Base-by-base conservation (phyloP, 2,113 vertebrate species). In the Andinoacara biseriatus region DNA sequence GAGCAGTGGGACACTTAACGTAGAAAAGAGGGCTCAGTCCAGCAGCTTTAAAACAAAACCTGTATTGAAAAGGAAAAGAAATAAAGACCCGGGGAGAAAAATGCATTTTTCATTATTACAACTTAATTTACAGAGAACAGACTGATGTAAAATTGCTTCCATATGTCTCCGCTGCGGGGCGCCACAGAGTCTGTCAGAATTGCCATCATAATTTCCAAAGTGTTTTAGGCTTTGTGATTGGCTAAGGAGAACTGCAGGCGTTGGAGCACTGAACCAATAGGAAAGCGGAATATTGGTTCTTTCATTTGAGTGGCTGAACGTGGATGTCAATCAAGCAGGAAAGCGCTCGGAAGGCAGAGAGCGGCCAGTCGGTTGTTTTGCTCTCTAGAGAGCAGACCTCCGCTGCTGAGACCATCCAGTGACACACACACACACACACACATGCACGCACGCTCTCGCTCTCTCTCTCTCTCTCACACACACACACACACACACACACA, bases 151-250 rank as follows among this genome's bases (percentile, higher is more conserved):
- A 88, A 93, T 89, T 60, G 61, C 3, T 86, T 84, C 82, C 74
- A 81, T 82, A 78, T 94, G 89, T n/a, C 63, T 89, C 95, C 95
- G 78, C 95, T 91, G 89, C 82, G 92, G 83, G 94, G 94, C 94
- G 94, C 94, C 85, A 93, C 22, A 15, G 87, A 93, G 86, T 81
- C 82, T 78, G 90, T 60, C 83, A 90, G 26, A 67, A 29, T 29
- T 7, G 69, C 79, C 1, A 38, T 26, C 59, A 57, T 26, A 63
- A 18, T 33, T 33, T 59, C 80, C 59, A 62, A 84, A 52, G 35
- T 7, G 59, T 67, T 58, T 20, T 10, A 1, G 11, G 57, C 52
- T 46, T 29, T 79, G 7, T 79, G 83, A 93, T 94, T 94, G 93
- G 95, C 33, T 81, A n/a, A 17, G 2, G 57, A 4, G 4, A 11